Base-by-base conservation (phyloP, 2,888 invertebrate species). In the Salpingus planirostris region DNA sequence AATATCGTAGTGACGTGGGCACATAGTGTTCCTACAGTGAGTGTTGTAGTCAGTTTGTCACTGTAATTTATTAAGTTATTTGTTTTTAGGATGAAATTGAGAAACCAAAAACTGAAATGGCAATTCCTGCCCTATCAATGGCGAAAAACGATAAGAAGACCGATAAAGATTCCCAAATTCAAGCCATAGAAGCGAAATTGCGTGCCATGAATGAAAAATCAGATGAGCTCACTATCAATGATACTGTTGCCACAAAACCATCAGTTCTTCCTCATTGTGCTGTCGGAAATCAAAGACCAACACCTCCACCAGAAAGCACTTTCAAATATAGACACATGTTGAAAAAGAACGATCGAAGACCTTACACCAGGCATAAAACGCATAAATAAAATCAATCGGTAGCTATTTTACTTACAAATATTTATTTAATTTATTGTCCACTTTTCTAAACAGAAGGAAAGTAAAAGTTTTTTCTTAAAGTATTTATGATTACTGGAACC, bases 121-220 rank as follows among this genome's bases (percentile, higher is more conserved):
- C 80, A 29, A 86, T 88, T 45, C 80, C 88, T 13, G 87, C 79
- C 0, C 57, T 88, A 40, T 80, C 82, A 1, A 81, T 84, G 29
- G 64, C 71, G 13, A 70, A 72, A 49, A 64, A 64, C 34, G 66
- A 69, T 36, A 67, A 78, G 53, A 81, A 78, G 63, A 64, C 79
- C 2, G 87, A 87, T 57, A 78, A 80, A 50, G 76, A 80, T 54
- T 79, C 80, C 5, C 84, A 88, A 32, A 90, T 91, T 44, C 83
- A 83, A 55, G 88, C 88, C 0, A 90, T 91, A 37, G 89, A 90
- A 60, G 85, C 86, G 0, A 90, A 91, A 62, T 65, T 91, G 1
- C 86, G 83, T 54, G 67, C 81, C 59, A 80, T 90, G 76, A 82
- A 85, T 48, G 61, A 63, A 2, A 75, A 71, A 41, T 70, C 73